Conservation (phyloP, 2,113 vertebrate genomes). For the Protobothrops mucrosquamatus region DNA sequence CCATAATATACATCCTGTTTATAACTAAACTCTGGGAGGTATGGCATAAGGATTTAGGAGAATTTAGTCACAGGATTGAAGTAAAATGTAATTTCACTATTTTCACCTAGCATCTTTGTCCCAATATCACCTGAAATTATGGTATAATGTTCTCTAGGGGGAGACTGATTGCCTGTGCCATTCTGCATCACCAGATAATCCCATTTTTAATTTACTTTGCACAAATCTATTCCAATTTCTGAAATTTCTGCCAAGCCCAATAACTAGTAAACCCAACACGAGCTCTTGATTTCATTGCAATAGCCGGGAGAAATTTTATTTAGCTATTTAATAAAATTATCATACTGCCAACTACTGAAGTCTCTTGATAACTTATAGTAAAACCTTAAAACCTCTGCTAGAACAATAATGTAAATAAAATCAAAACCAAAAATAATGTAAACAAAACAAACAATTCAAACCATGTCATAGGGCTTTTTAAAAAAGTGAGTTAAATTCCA, state of each 20-base stretch:
- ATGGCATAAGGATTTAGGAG: not conserved
- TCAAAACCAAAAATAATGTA: not conserved
- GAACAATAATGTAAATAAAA: not conserved
- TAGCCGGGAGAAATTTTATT: not conserved
- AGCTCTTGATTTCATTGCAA: not conserved
- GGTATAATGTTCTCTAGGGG: not conserved
- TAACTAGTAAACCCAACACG: not conserved
- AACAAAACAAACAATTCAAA: not conserved
- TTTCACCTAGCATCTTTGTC: not conserved
- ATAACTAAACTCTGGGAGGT: not conserved
- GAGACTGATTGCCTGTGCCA: not conserved
- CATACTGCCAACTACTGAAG: not conserved
- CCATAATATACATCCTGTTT: not conserved
- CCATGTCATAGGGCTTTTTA: not conserved
- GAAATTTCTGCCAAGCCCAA: not conserved
- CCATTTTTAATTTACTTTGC: not conserved
- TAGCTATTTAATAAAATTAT: not conserved
- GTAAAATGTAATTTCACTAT: not conserved
- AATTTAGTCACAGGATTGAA: not conserved
- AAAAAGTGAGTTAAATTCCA: not conserved
- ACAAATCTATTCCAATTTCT: not conserved
- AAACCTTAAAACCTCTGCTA: not conserved
- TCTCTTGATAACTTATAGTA: not conserved
- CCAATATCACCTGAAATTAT: not conserved
- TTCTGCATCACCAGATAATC: not conserved